phyloP scores from a whole-genome alignment of 2,113 vertebrate genomes.

The Cephalopholis sonnerati region DNA sequence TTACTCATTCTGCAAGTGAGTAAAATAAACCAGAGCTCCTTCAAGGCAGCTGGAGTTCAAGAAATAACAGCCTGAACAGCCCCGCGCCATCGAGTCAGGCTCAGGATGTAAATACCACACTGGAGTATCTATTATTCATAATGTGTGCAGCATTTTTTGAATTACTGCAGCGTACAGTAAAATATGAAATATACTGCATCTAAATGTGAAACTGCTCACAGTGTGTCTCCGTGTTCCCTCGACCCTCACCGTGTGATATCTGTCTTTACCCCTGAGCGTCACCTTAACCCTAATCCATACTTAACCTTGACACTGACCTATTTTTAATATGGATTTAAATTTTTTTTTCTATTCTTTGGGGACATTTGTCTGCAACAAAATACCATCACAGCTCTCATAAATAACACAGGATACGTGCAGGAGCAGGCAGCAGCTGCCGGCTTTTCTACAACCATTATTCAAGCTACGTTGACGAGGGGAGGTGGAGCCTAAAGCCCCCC shows the following conservation, averaged over 20 bases:
- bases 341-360: not conserved
- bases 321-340: not conserved
- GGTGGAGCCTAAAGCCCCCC: conserved; percentile 82
- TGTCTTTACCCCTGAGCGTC: not conserved
- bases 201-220: conserved; percentile 8
- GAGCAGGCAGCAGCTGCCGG: conserved; percentile 51
- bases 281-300: not conserved
- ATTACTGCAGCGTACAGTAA: not conserved
- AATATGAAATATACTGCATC: not conserved
- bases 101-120: not conserved
- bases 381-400: conserved; percentile 23
- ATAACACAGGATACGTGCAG: conserved; percentile 49
- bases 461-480: conserved; percentile 74
- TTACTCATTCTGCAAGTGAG: not conserved
- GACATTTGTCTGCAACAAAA: not conserved
- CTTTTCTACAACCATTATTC: conserved; percentile 77
- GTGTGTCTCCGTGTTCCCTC: not conserved
- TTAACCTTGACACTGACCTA: conserved; percentile 1
- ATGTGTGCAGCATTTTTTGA: conserved; percentile 9
- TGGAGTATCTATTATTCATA: conserved; percentile 29
- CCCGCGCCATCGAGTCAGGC: not conserved
- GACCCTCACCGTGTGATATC: not conserved
- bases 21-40: conserved; percentile 11
- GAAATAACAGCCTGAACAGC: not conserved
- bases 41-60: not conserved